Evolutionary conservation across 2,797 vertebrate genomes (phyloP).

Genomic region (Spinus olivaceus): DNA sequence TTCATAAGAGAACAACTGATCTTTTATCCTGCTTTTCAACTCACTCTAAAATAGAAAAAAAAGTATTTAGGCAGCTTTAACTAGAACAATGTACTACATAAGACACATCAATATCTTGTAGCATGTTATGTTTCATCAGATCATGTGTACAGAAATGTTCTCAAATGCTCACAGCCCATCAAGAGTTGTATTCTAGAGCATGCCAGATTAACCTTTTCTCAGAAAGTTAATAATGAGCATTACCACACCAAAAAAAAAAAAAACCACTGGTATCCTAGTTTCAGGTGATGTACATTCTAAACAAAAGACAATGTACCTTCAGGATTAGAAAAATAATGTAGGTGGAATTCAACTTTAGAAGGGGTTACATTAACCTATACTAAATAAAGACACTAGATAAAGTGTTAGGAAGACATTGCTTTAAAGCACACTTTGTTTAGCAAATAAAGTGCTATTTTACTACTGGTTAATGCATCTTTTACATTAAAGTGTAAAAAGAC

Average conservation of each 20-base stretch:
- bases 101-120: background rate
- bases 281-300: background rate
- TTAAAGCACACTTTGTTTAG: background rate
- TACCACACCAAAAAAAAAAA: background rate
- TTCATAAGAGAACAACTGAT: background rate
- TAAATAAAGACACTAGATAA: background rate
- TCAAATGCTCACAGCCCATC: background rate
- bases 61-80: background rate
- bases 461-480: background rate
- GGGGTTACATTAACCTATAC: background rate
- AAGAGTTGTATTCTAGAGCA: background rate
- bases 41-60: background rate
- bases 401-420: background rate
- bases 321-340: background rate
- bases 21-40: background rate
- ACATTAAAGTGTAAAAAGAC: background rate
- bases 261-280: background rate
- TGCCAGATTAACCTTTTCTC: background rate
- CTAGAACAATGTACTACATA: background rate
- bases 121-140: background rate
- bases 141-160: background rate
- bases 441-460: background rate
- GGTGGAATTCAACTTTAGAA: background rate
- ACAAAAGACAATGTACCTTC: background rate
- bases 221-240: background rate